phyloP scores from a whole-genome alignment of 2,888 invertebrate species.

The Oligia strigilis region DNA sequence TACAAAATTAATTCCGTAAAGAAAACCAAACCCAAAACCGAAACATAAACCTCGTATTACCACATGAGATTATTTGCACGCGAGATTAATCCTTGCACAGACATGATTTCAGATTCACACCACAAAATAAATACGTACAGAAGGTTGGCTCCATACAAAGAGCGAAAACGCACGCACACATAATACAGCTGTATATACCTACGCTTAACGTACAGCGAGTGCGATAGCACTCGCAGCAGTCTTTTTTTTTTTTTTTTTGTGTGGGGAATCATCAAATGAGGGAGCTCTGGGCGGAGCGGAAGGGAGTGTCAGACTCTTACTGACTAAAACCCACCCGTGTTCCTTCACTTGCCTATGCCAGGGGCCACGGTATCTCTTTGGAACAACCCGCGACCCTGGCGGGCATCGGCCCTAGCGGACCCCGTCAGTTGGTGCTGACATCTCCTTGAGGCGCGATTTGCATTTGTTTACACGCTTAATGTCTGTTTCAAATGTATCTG shows the following conservation, averaged over 20 bases:
- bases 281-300: no score
- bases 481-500: not conserved
- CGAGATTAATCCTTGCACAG: constrained; percentile 44
- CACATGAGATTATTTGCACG: constrained; percentile 36
- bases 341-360: no score
- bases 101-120: constrained; percentile 31
- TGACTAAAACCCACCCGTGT: no score
- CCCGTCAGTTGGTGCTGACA: no score
- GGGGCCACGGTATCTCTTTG: no score
- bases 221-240: not conserved
- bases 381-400: no score
- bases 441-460: not conserved
- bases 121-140: not conserved
- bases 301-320: no score
- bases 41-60: constrained; percentile 25
- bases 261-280: no score
- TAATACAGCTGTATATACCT: no score
- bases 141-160: not conserved
- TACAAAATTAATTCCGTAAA: not conserved
- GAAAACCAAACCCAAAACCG: not conserved
- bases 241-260: no score
- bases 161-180: not conserved
- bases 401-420: no score
- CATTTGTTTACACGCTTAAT: not conserved
- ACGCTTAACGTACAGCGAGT: not conserved